Base-by-base conservation (phyloP, 2,888 invertebrate species). In the Drosophila limbata region DNA sequence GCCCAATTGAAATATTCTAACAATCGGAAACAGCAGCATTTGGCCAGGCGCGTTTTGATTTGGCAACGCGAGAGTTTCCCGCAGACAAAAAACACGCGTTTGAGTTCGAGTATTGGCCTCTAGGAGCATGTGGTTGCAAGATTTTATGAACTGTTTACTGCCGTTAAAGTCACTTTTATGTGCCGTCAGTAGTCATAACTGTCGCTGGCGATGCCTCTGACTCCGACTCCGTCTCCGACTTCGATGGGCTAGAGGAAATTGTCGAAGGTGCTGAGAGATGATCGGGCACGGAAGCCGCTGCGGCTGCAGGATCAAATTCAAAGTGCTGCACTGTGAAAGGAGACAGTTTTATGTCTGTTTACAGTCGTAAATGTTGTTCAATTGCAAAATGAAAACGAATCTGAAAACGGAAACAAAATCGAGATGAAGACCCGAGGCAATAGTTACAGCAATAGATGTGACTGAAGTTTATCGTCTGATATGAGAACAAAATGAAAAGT, bases 361-460 rank as follows among this genome's bases (percentile, higher is more conserved):
- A 90, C 90, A 88, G 88, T 90, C 91, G 84, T 91, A 90, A 90
- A 91, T 75, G 90, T 78, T 79, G 78, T 89, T 88, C 91, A 88
- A 88, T 88, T 90, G 85, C 87, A 39, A 56, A 28, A 31, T 37
- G 15, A 33, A 33, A 44, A 40, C 5, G 53, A 31, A 33, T 35
- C 11, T 3, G 21, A 31, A 45, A 37, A 17, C 37, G 37, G 15
- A 66, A 69, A 53, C 51, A 59, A 35, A 60, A 71, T 42, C 74
- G 52, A 37, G 42, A 44, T 57, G 48, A 44, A 13, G 33, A 35
- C 21, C 25, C 31, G 2, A 52, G 37, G 31, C 66, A 56, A 19
- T 8, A 63, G 51, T 55, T 48, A 31, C 21, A 28, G 44, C 33
- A 44, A 44, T 61, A 52, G 62, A 52, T 55, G 40, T 19, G 37